Evolutionary conservation across 2,113 vertebrate species (phyloP).

Genomic region (Atrichornis clamosus): DNA sequence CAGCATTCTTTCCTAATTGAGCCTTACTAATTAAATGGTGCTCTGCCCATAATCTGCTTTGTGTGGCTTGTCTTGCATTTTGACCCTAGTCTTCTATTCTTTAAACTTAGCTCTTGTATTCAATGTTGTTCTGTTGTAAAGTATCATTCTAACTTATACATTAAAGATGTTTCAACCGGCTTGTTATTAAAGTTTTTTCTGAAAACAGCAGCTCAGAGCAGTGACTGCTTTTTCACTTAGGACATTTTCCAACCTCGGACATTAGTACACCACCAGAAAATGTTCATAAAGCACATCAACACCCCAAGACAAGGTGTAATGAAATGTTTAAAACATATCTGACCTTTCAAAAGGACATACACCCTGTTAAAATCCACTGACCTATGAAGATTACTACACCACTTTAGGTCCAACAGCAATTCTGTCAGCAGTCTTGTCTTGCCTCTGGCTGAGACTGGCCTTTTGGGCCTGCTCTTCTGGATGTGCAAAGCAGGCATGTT

Average conservation of each 20-base stretch:
- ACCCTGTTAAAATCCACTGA: conserved; percentile 41
- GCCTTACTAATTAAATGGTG: neutral
- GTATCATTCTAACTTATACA: neutral
- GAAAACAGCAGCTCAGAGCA: neutral
- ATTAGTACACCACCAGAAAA: neutral
- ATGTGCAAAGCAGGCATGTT: neutral
- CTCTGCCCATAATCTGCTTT: neutral
- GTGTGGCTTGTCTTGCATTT: neutral
- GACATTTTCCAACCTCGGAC: neutral
- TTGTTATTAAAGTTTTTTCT: neutral
- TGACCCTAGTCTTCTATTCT: neutral
- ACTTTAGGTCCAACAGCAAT: neutral
- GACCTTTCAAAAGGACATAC: conserved; percentile 57
- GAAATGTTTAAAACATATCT: conserved; percentile 45
- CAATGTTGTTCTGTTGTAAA: neutral
- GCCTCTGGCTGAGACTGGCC: conserved; percentile 27
- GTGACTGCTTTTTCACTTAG: neutral
- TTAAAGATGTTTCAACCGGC: neutral
- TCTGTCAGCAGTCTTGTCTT: neutral
- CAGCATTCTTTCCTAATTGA: neutral
- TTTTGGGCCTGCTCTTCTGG: conserved; percentile 18
- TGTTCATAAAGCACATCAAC: neutral
- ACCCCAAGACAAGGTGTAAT: neutral
- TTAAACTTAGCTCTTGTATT: neutral
- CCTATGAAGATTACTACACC: conserved; percentile 16